A percentile compares a stretch with the other conserved stretches of the same genome.
Conservation (phyloP, 2,113 vertebrate species). For the Paraplagusia blochii region DNA sequence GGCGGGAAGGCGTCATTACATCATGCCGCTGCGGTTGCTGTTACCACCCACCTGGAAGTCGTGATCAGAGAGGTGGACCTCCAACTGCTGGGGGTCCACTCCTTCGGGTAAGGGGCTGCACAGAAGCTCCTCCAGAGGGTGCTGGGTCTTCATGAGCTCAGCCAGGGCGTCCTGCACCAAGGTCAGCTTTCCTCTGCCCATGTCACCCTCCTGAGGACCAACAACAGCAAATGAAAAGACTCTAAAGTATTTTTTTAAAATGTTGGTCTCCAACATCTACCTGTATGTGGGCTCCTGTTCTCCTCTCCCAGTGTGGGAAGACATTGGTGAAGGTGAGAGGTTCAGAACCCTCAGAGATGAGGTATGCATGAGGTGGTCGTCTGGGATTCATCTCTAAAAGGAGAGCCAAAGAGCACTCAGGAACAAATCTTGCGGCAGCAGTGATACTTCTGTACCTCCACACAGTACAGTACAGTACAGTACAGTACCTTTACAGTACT, state of each 20-base stretch:
- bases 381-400: slow-evolving; percentile 73
- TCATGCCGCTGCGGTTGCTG: neutral
- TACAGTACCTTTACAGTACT: slow-evolving; percentile 77
- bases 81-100: slow-evolving; percentile 70
- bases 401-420: slow-evolving; percentile 1
- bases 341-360: slow-evolving; percentile 71
- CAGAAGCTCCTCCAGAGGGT: slow-evolving; percentile 69
- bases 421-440: neutral
- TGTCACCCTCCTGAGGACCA: slow-evolving; percentile 39
- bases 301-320: slow-evolving; percentile 77
- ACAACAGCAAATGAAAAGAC: neutral
- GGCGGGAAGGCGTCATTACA: slow-evolving; percentile 25
- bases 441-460: neutral
- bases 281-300: slow-evolving; percentile 36
- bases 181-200: slow-evolving; percentile 65
- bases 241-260: neutral
- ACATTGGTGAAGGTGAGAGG: slow-evolving; percentile 82
- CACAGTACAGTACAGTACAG: neutral
- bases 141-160: slow-evolving; percentile 68
- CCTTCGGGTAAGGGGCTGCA: slow-evolving; percentile 70
- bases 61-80: slow-evolving; percentile 73
- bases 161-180: slow-evolving; percentile 78
- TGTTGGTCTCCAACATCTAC: slow-evolving; percentile 32
- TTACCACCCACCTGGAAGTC: slow-evolving; percentile 72
- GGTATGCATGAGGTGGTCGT: slow-evolving; percentile 74